Base-by-base conservation (phyloP, 2,888 invertebrate genomes). In the Phalera bucephala region DNA sequence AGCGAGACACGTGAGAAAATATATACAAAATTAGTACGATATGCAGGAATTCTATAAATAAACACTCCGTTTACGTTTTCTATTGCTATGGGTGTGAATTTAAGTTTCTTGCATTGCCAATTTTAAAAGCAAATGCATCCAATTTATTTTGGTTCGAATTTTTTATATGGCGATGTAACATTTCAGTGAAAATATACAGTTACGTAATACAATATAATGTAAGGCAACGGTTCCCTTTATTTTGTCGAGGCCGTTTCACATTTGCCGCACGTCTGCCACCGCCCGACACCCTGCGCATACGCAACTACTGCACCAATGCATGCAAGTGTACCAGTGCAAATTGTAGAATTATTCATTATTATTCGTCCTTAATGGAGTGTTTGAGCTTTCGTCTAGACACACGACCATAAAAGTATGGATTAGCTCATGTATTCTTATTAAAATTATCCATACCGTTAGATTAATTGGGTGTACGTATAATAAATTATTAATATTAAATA, bases 341-440 rank as follows among this genome's bases (percentile, higher is more conserved):
- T 70, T 53, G 71, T 65, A 56, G 71, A 79, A 76, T 76, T 69
- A 75, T 73, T 78, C 67, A 74, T 76, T 64, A 64, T 52, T 46
- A 58, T 62, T 52, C 60, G 52, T 56, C 67, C 61, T 63, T 64
- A 56, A 63, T 62, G 54, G 55, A 48, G 36, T 44, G 36, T 45
- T 57, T 49, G 46, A 48, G 39, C 37, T 36, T 36, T 40, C 41
- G 64, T 64, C 64, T 64, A 64, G 64, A 64, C 64, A 40, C 28
- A 19, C 32, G 32, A 27, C 64, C 63, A 56, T 64, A 64, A 52
- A 52, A 33, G 37, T 28, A 43, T 49, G 57, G 64, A 64, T 64
- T 53, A 61, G 50, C 61, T 47, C n/a, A 33, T 47, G 40, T 52
- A 32, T 41, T 40, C 40, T 34, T 45, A 50, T 52, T 50, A 35